Base-by-base conservation (phyloP, 2,797 vertebrate species). In the Helarctos malayanus region DNA sequence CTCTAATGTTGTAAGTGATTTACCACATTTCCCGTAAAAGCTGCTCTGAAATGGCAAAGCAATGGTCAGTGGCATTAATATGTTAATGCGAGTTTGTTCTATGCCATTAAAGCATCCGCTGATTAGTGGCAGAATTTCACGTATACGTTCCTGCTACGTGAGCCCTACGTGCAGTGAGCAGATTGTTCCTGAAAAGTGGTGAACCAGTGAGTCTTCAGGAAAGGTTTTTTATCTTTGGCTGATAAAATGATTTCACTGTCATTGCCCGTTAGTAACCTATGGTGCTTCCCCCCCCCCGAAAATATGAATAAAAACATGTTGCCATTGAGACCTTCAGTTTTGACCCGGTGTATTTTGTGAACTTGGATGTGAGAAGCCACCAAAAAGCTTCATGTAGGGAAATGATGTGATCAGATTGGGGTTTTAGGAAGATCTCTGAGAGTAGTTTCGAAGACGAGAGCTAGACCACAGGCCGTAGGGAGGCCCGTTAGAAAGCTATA, bases 61-160 rank as follows among this genome's bases (percentile, higher is more conserved):
- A 84, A 32, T 95, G 97, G 97, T 97, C 96, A 96, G 86, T 56
- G 95, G 81, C 97, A 97, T 97, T 97, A 97, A 97, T 98, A 89
- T 97, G 97, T 98, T 97, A 98, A 98, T 98, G 93, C 71, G 68
- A 38, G 86, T 93, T 96, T 97, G 68, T 96, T 84, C 57, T 89
- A 5, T 97, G 92, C 88, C 63, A 83, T 98, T 97, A 97, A 98
- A 95, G 68, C 87, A 97, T 54, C 82, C n/a, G 71, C 89, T 98
- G 98, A 98, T 98, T 93, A 97, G 98, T 98, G 95, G 32, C 47
- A 27, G 16, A 79, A 91, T 96, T 98, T 97, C 92, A 89, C 61
- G 91, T 96, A 71, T 86, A 92, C 32, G 57, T 96, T 47, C 35
- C 82, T 79, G 27, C 89, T 98, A 97, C 98, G 98, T 97, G 97